These are phyloP conservation scores for Atherinomorus stipes DNA, from an alignment of 2,113 vertebrate genomes.

Conservation along the genomic window DNA sequence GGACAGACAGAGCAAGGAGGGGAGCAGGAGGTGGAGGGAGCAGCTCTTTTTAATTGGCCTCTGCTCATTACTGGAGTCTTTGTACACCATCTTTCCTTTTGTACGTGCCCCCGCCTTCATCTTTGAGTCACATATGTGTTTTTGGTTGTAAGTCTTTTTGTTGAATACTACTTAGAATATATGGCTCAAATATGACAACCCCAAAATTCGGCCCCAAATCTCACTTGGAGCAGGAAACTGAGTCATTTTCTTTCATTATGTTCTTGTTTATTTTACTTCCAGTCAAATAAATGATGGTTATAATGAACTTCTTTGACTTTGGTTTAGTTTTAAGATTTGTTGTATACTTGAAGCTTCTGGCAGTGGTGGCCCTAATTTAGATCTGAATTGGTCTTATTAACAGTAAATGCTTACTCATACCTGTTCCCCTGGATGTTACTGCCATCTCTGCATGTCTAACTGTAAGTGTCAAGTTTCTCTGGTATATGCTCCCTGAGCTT, in stretches of 20 bases:
- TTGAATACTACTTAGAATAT: conserved; percentile 33
- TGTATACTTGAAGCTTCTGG: conserved; percentile 1
- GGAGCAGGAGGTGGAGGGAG: conserved; percentile 48
- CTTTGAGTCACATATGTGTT: conserved; percentile 49
- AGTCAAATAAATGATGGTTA: neutral
- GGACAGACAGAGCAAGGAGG: conserved; percentile 55
- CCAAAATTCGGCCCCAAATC: conserved; percentile 48
- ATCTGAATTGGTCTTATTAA: conserved; percentile 12
- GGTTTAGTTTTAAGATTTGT: neutral
- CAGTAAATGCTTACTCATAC: conserved; percentile 11
- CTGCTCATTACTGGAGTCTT: conserved; percentile 82
- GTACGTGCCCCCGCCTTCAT: conserved; percentile 46
- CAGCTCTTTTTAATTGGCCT: conserved; percentile 89
- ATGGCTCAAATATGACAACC: neutral
- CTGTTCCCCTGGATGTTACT: neutral
- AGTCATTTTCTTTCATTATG: conserved; percentile 17
- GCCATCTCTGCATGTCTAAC: conserved; percentile 26
- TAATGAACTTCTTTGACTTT: conserved; percentile 13
- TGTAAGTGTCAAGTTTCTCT: conserved; percentile 33
- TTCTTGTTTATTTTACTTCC: conserved; percentile 16
- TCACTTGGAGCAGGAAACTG: neutral
- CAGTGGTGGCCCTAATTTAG: neutral
- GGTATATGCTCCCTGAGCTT: conserved; percentile 12
- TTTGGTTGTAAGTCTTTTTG: conserved; percentile 33
- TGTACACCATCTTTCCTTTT: conserved; percentile 74